Percentiles rank a stretch among this genome's conserved stretches.
Conservation (phyloP, 2,797 vertebrate genomes). For the Oceanodroma leucorhoa region DNA sequence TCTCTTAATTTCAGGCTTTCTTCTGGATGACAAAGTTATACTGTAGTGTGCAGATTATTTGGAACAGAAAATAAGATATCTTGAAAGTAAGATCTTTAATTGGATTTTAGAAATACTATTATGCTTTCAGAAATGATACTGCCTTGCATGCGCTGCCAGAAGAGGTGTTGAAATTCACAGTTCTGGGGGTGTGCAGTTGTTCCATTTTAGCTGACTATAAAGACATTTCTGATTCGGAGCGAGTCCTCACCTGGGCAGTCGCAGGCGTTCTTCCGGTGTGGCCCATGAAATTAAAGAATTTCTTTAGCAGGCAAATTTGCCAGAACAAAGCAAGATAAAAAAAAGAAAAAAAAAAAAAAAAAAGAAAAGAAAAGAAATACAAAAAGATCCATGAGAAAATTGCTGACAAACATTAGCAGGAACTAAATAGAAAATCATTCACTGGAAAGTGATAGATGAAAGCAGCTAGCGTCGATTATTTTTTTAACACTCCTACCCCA, state of each 20-base stretch:
- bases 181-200: not conserved
- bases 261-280: not conserved
- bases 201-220: constrained; percentile 3
- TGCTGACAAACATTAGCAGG: not conserved
- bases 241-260: not conserved
- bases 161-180: not conserved
- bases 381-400: not conserved
- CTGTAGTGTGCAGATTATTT: not conserved
- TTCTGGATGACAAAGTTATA: constrained; percentile 17
- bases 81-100: not conserved
- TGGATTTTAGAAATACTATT: constrained; percentile 18
- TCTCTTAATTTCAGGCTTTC: constrained; percentile 22
- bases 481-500: not conserved
- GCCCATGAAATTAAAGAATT: not conserved
- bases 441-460: not conserved
- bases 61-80: constrained; percentile 13
- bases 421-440: not conserved
- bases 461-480: not conserved
- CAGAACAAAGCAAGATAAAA: not conserved
- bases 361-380: not conserved
- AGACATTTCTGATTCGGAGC: not conserved
- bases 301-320: not conserved
- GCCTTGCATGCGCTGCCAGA: not conserved
- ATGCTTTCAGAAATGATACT: not conserved
- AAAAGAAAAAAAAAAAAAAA: too few relatives aligned